Evolutionary conservation across 2,888 invertebrate species (phyloP).

Genomic region (Morpho achilles): DNA sequence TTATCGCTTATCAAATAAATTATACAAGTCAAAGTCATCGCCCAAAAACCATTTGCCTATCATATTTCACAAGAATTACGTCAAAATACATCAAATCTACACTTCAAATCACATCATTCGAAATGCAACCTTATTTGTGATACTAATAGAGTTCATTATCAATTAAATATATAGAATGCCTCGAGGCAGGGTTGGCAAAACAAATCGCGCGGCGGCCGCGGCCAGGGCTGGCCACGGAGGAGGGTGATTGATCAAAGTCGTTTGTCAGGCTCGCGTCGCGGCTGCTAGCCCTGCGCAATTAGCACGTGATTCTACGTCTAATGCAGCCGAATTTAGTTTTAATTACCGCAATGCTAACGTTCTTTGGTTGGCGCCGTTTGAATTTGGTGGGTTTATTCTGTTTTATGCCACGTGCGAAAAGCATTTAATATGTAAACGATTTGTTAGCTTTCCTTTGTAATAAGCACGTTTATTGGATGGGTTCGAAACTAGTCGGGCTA

Average conservation of each 20-base stretch:
- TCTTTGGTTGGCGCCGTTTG: constrained; percentile 6
- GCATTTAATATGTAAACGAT: too few species aligned
- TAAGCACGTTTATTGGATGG: too few species aligned
- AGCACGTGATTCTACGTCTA: constrained; percentile 71
- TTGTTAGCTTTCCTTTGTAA: too few species aligned
- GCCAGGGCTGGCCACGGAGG: constrained; percentile 64
- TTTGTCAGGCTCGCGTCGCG: constrained; percentile 74
- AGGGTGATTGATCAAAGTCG: constrained; percentile 76
- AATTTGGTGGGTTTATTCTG: constrained; percentile 6
- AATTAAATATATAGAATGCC: constrained; percentile 17
- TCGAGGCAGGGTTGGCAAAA: constrained; percentile 61
- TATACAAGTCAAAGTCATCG: constrained; percentile 7
- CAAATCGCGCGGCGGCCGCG: constrained; percentile 47
- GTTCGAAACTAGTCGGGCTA: too few species aligned
- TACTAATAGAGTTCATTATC: constrained; percentile 4
- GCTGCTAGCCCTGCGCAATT: constrained; percentile 66
- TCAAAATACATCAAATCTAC: constrained; percentile 13
- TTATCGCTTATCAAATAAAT: background rate
- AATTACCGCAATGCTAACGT: constrained; percentile 41
- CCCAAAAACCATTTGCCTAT: constrained; percentile 18
- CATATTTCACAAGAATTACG: constrained; percentile 25
- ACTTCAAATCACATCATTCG: background rate
- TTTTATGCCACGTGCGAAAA: background rate
- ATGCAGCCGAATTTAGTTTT: constrained; percentile 67
- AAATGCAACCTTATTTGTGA: background rate